phyloP scores from a whole-genome alignment of 2,888 invertebrate species.

The Serrognathus titanus region DNA sequence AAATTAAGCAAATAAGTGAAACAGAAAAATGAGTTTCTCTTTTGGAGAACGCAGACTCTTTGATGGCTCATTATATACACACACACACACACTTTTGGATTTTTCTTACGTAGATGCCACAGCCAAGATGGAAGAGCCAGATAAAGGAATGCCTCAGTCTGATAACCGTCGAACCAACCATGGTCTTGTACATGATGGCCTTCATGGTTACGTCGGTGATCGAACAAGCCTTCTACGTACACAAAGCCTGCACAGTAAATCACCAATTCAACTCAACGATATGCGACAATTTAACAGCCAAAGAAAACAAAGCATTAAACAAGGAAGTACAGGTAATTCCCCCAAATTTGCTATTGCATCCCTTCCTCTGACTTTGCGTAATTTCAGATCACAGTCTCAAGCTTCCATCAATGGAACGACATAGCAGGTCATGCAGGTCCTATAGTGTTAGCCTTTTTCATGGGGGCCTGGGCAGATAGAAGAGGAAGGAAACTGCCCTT shows the following conservation, averaged over 20 bases:
- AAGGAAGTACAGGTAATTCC: conserved; percentile 62
- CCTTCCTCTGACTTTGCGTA: not conserved
- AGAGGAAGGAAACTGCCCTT: conserved; percentile 73
- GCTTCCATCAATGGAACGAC: conserved; percentile 76
- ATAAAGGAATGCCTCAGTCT: conserved; percentile 6
- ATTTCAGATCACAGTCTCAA: conserved; percentile 65
- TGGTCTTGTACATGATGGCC: conserved; percentile 87
- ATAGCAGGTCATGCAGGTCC: conserved; percentile 72
- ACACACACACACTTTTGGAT: too few relatives aligned
- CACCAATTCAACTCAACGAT: conserved; percentile 65
- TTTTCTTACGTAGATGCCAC: conserved; percentile 12
- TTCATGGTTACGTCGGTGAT: conserved; percentile 77
- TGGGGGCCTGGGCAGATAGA: conserved; percentile 80
- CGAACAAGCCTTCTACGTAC: conserved; percentile 74
- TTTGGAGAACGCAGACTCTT: too few relatives aligned
- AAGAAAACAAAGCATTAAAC: conserved; percentile 58
- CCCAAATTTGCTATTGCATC: not conserved
- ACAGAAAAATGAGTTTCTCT: too few relatives aligned
- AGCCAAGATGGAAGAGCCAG: conserved; percentile 7
- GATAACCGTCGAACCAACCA: conserved; percentile 78
- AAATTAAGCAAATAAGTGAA: too few relatives aligned
- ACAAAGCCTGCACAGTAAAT: conserved; percentile 74
- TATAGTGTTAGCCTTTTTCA: conserved; percentile 71
- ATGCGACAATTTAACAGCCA: conserved; percentile 61
- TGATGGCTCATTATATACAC: too few relatives aligned